A percentile compares a stretch with the other conserved stretches of the same genome.
Conservation (phyloP, 1,140 invertebrate genomes). For the Cydia strobilella region DNA sequence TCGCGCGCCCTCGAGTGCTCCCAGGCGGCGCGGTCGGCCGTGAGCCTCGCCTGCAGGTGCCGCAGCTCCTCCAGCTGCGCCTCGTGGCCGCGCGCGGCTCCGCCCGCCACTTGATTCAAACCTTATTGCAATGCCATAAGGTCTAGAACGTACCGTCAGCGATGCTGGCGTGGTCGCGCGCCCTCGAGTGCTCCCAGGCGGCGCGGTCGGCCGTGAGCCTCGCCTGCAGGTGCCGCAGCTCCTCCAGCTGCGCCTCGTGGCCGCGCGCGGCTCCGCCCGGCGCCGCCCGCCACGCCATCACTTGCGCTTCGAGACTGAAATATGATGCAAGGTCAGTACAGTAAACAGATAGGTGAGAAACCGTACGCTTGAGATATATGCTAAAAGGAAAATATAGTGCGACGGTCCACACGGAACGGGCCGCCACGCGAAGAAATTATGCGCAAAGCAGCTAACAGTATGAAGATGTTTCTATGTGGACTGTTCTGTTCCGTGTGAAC, state of each 20-base stretch:
- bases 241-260: slow-evolving; percentile 83
- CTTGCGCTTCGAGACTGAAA: slow-evolving; percentile 34
- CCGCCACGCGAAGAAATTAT: no score
- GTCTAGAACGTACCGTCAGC: background rate
- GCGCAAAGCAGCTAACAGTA: no score
- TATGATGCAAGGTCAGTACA: no score
- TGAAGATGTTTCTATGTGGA: no score
- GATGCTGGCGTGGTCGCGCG: slow-evolving; percentile 50
- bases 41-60: slow-evolving; percentile 88
- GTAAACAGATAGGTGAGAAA: background rate
- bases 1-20: slow-evolving; percentile 80
- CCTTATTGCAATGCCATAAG: no score
- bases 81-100: no score
- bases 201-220: slow-evolving; percentile 90
- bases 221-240: slow-evolving; percentile 87
- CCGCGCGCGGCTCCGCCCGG: slow-evolving; percentile 43
- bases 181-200: slow-evolving; percentile 84
- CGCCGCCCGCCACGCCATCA: slow-evolving; percentile 45
- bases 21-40: slow-evolving; percentile 90
- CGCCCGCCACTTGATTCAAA: no score
- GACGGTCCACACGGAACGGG: no score
- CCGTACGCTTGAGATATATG: slow-evolving; percentile 55
- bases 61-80: slow-evolving; percentile 87
- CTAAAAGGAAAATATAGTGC: background rate
- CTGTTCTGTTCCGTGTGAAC: no score